These are phyloP conservation scores for Montipora cactus DNA, from an alignment of 64 coral and sea anemone genomes.

Conservation along the genomic window DNA sequence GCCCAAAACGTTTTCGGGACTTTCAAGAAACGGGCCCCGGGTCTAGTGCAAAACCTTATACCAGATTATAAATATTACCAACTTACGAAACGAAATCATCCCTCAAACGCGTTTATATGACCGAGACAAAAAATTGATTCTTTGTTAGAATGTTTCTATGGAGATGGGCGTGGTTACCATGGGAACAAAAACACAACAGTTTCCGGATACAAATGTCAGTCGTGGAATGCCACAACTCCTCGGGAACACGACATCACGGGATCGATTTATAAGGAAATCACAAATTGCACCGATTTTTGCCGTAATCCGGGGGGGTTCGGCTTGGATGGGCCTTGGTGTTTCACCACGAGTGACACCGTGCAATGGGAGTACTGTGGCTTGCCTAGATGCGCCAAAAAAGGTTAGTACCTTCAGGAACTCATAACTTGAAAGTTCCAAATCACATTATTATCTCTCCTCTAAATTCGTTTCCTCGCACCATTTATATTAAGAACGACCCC, in stretches of 20 bases:
- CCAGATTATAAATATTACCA: too few species aligned
- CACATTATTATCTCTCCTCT: not conserved
- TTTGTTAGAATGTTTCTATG: conserved; percentile 57
- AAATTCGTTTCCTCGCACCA: not conserved
- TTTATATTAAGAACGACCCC: too few species aligned
- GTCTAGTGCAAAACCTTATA: too few species aligned
- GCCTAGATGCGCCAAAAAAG: conserved; percentile 32
- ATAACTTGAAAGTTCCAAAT: not conserved
- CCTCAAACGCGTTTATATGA: too few species aligned
- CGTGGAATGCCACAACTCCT: conserved; percentile 18
- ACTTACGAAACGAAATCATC: too few species aligned
- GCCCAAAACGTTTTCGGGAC: too few species aligned
- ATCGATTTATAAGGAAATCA: not conserved
- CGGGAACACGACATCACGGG: conserved; percentile 8
- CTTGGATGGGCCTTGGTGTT: conserved; percentile 30
- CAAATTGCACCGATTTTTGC: conserved; percentile 22
- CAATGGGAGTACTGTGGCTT: conserved; percentile 67
- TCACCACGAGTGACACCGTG: conserved; percentile 9
- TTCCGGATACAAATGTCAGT: conserved; percentile 45
- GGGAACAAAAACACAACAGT: conserved; percentile 36
- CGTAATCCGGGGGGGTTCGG: conserved; percentile 46
- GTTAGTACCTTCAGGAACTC: not conserved
- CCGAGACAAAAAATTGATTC: not conserved
- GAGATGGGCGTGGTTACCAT: conserved; percentile 58
- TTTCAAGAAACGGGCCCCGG: too few species aligned